These are phyloP conservation scores for Galaxea fascicularis DNA, from an alignment of 92 coral and sea anemone species.

Conservation along the genomic window DNA sequence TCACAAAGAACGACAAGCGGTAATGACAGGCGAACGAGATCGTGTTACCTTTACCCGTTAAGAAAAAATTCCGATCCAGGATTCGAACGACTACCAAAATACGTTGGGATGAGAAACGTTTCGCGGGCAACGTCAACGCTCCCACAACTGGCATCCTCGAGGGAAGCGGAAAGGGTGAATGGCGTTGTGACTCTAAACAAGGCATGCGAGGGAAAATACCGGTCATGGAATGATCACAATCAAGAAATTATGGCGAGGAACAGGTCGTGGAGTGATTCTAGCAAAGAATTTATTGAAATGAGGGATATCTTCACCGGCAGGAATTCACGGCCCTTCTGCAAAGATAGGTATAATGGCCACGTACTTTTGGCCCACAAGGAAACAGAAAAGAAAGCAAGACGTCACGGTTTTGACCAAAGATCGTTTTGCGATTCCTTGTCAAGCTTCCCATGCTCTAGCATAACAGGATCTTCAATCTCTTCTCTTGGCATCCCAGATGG, in stretches of 20 bases:
- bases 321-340: not conserved
- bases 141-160: slow-evolving; percentile 1
- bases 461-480: not conserved
- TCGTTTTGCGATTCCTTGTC: slow-evolving; percentile 26
- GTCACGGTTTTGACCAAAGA: not conserved
- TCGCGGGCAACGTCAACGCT: slow-evolving; percentile 1
- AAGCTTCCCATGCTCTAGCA: not conserved
- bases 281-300: not conserved
- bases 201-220: slow-evolving; percentile 16
- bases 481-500: not conserved
- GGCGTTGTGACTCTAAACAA: slow-evolving; percentile 7
- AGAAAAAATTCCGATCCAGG: slow-evolving; percentile 1
- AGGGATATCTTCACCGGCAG: not conserved
- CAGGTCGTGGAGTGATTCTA: not conserved
- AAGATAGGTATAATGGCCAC: not conserved
- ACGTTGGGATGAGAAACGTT: not conserved
- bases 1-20: too few relatives aligned
- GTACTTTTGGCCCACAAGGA: not conserved
- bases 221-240: slow-evolving; percentile 5
- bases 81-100: not conserved
- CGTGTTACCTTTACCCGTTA: not conserved
- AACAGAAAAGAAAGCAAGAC: not conserved
- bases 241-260: not conserved
- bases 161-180: not conserved
- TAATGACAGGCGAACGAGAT: not conserved